phyloP scores from a whole-genome alignment of 2,888 invertebrate genomes.

The Euphydryas editha region DNA sequence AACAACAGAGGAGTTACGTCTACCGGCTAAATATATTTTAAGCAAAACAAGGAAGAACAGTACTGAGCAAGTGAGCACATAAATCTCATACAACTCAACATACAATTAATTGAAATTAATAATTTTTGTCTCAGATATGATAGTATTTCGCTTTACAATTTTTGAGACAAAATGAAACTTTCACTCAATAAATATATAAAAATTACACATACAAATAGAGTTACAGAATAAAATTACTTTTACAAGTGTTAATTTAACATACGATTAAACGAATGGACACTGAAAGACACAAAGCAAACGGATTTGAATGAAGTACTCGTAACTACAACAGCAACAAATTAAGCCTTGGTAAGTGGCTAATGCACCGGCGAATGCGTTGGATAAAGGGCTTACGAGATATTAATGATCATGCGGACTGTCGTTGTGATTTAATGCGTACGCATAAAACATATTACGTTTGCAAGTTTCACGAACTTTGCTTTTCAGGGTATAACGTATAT shows the following conservation, averaged over 20 bases:
- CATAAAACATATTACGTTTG: constrained; percentile 22
- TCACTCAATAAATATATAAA: too few species aligned
- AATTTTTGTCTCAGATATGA: background rate
- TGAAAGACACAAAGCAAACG: constrained; percentile 32
- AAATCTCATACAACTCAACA: constrained; percentile 4
- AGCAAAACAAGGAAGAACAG: background rate
- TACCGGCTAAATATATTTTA: background rate
- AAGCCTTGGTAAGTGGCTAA: constrained; percentile 52
- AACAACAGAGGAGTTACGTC: constrained; percentile 1
- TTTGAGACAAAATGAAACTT: too few species aligned
- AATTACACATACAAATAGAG: too few species aligned
- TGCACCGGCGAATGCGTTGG: constrained; percentile 50
- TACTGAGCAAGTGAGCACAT: background rate
- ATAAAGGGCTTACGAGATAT: constrained; percentile 71
- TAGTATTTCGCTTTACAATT: too few species aligned
- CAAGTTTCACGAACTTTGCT: background rate
- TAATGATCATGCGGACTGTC: constrained; percentile 61
- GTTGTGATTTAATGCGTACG: constrained; percentile 41
- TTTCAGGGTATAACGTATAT: background rate
- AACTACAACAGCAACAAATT: constrained; percentile 55
- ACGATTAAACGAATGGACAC: constrained; percentile 25
- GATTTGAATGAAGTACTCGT: constrained; percentile 47
- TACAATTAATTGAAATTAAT: background rate
- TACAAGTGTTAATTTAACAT: too few species aligned
- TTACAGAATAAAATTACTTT: too few species aligned